phyloP scores from a whole-genome alignment of 1,140 invertebrate species.

The Rhizoglyphus robini region DNA sequence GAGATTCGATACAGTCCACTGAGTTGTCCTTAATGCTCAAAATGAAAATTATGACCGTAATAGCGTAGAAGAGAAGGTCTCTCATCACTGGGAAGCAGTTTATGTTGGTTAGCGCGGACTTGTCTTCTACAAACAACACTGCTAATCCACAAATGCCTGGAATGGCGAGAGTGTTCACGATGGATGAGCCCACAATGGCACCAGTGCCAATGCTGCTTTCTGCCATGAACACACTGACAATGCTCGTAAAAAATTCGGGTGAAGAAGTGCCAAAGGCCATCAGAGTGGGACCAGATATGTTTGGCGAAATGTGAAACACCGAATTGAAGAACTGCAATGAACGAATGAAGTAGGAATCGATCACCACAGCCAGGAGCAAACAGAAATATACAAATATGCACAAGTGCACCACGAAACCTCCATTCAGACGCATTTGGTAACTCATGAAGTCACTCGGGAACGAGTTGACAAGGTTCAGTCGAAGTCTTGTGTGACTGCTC shows the following conservation, averaged over 20 bases:
- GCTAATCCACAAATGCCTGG: constrained; percentile 36
- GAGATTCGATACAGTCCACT: constrained; percentile 50
- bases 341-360: constrained; percentile 71
- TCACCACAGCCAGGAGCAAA: constrained; percentile 73
- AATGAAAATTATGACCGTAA: constrained; percentile 72
- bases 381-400: constrained; percentile 77
- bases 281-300: constrained; percentile 39
- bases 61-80: constrained; percentile 72
- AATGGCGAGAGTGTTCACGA: constrained; percentile 75
- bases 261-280: constrained; percentile 40
- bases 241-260: constrained; percentile 36
- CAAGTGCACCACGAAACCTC: constrained; percentile 72
- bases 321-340: constrained; percentile 20
- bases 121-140: background rate
- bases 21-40: constrained; percentile 70
- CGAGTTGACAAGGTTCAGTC: background rate
- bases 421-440: constrained; percentile 47
- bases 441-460: background rate
- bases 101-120: constrained; percentile 31
- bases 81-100: constrained; percentile 66
- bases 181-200: constrained; percentile 68
- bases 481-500: background rate
- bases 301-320: constrained; percentile 30
- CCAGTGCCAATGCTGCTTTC: background rate
- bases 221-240: constrained; percentile 38